Percentiles rank a stretch among this genome's conserved stretches.
phyloP scores from a whole-genome alignment of 1,140 invertebrate genomes.

The Bicyclus anynana region DNA sequence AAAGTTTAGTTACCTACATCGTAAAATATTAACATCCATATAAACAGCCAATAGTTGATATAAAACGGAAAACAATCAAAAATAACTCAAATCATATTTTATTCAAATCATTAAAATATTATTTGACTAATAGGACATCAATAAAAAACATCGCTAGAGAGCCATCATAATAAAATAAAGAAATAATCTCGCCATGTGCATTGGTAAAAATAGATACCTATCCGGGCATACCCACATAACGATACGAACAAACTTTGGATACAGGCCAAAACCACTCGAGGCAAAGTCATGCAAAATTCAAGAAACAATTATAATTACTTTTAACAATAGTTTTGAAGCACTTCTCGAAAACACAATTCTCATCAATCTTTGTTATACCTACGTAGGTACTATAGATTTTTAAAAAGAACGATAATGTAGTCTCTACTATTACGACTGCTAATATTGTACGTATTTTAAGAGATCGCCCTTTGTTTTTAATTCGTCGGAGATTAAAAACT shows the following conservation, averaged over 20 bases:
- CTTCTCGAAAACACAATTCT: not conserved
- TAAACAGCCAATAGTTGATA: too few relatives aligned
- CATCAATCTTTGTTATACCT: too few relatives aligned
- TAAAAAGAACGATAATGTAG: too few relatives aligned
- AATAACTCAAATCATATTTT: not conserved
- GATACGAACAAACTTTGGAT: slow-evolving; percentile 32
- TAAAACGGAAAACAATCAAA: not conserved
- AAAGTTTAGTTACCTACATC: too few relatives aligned
- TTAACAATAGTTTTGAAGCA: slow-evolving; percentile 22
- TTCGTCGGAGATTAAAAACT: too few relatives aligned
- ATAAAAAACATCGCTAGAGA: not conserved
- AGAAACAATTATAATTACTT: slow-evolving; percentile 36
- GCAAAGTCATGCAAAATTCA: slow-evolving; percentile 30
- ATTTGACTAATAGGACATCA: not conserved
- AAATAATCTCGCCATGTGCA: slow-evolving; percentile 35
- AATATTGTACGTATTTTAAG: too few relatives aligned
- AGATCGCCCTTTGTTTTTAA: too few relatives aligned
- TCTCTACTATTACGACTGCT: too few relatives aligned
- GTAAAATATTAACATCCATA: too few relatives aligned
- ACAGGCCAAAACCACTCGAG: slow-evolving; percentile 22
- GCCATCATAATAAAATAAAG: not conserved
- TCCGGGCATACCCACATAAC: slow-evolving; percentile 38
- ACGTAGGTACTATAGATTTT: too few relatives aligned
- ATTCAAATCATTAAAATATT: not conserved
- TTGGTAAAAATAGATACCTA: slow-evolving; percentile 48